phyloP scores from a whole-genome alignment of 2,113 vertebrate genomes.

The Herpetotheres cachinnans region DNA sequence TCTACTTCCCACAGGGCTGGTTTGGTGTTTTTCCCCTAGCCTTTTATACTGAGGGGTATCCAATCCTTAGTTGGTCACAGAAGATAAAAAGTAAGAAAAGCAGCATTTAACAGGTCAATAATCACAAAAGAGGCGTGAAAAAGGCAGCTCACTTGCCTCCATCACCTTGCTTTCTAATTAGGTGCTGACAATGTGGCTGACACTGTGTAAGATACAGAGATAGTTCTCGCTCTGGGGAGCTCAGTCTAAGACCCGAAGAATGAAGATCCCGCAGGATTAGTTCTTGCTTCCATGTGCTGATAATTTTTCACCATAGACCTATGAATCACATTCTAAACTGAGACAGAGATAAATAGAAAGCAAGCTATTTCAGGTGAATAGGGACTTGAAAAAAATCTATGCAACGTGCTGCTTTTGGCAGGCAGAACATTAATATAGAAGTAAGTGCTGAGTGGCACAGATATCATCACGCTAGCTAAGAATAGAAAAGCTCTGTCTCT shows the following conservation, averaged over 20 bases:
- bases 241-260: neutral
- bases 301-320: slow-evolving; percentile 40
- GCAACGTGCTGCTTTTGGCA: slow-evolving; percentile 27
- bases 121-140: neutral
- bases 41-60: neutral
- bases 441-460: slow-evolving; percentile 30
- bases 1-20: neutral
- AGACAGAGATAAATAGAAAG: slow-evolving; percentile 59
- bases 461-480: slow-evolving; percentile 38
- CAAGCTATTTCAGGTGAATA: slow-evolving; percentile 60
- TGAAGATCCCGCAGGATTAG: neutral
- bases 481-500: slow-evolving; percentile 47
- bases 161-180: slow-evolving; percentile 21
- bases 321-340: slow-evolving; percentile 47
- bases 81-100: neutral
- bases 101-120: neutral
- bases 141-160: neutral
- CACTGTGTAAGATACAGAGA: neutral
- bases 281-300: neutral
- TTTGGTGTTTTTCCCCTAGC: rapidly evolving
- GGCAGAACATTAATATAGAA: slow-evolving; percentile 49
- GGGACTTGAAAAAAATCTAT: slow-evolving; percentile 4
- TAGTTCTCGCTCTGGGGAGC: neutral
- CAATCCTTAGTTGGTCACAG: neutral
- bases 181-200: neutral